phyloP scores from a whole-genome alignment of 2,888 invertebrate species.

The Ochlodes sylvanus region DNA sequence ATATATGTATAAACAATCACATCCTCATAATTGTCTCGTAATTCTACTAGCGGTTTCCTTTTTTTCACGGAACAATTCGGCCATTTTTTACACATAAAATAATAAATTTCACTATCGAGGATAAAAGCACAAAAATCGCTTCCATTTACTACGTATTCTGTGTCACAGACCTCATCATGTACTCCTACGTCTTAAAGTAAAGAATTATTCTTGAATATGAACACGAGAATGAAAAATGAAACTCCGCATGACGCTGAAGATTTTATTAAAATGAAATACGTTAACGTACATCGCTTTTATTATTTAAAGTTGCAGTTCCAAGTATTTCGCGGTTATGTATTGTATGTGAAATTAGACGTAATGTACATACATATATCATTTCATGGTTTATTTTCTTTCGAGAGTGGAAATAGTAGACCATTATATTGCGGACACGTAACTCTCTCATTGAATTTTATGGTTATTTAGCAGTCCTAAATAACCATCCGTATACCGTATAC shows the following conservation, averaged over 20 bases:
- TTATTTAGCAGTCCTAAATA: too few relatives aligned
- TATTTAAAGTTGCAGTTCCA: neutral
- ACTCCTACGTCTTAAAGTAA: constrained; percentile 24
- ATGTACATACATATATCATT: neutral
- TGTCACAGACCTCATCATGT: neutral
- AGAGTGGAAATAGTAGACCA: too few relatives aligned
- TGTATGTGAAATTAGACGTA: neutral
- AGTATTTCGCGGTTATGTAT: neutral
- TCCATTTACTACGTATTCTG: neutral
- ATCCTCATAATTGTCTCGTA: too few relatives aligned
- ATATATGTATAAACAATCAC: too few relatives aligned
- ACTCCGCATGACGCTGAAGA: neutral
- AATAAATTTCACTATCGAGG: too few relatives aligned
- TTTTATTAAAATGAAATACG: constrained; percentile 23
- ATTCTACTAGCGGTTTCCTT: too few relatives aligned
- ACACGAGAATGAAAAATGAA: constrained; percentile 32
- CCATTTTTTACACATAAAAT: too few relatives aligned
- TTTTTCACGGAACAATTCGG: too few relatives aligned
- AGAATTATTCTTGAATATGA: constrained; percentile 29
- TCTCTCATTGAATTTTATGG: too few relatives aligned
- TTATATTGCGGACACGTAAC: too few relatives aligned
- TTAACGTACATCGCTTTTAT: neutral
- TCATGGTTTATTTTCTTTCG: too few relatives aligned
- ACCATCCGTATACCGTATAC: too few relatives aligned
- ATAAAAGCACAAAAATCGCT: neutral